Percentiles rank a stretch among this genome's conserved stretches.
phyloP scores from a whole-genome alignment of 1,140 invertebrate species.

The Chrysomallon squamiferum region DNA sequence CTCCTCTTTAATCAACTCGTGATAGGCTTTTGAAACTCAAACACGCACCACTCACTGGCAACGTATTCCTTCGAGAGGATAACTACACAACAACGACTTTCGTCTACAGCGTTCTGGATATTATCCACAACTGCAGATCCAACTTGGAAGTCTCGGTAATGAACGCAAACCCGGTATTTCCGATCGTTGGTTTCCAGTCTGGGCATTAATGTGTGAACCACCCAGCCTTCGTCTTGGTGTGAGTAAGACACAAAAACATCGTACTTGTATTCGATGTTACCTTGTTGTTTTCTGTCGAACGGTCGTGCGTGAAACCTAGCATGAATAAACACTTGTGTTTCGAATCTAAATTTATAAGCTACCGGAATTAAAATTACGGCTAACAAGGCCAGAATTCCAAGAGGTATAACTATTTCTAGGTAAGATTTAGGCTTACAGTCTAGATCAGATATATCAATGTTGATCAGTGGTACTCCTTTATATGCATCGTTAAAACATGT shows the following conservation, averaged over 20 bases:
- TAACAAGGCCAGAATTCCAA: not conserved
- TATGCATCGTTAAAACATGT: not conserved
- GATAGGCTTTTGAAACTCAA: conserved; percentile 75
- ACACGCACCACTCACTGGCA: conserved; percentile 72
- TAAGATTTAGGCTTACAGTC: not conserved
- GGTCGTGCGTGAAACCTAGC: conserved; percentile 1
- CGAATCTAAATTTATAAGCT: conserved; percentile 3
- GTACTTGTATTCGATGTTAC: conserved; percentile 56
- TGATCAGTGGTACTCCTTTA: not conserved
- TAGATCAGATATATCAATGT: not conserved
- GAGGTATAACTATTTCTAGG: conserved; percentile 4
- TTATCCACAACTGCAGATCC: conserved; percentile 74
- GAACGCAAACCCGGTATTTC: conserved; percentile 88
- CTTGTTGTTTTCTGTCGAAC: not conserved
- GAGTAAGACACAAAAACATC: conserved; percentile 93
- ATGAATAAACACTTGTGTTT: conserved; percentile 7
- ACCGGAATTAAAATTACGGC: conserved; percentile 2
- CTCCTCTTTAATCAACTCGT: conserved; percentile 85
- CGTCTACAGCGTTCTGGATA: conserved; percentile 68
- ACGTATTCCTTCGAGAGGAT: conserved; percentile 72
- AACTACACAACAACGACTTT: conserved; percentile 69
- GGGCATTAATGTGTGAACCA: conserved; percentile 79
- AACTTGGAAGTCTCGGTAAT: conserved; percentile 86
- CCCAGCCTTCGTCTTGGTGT: conserved; percentile 88
- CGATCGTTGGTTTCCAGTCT: conserved; percentile 75